Conservation (phyloP, 2,113 vertebrate species). For the Odocoileus hemionus region DNA sequence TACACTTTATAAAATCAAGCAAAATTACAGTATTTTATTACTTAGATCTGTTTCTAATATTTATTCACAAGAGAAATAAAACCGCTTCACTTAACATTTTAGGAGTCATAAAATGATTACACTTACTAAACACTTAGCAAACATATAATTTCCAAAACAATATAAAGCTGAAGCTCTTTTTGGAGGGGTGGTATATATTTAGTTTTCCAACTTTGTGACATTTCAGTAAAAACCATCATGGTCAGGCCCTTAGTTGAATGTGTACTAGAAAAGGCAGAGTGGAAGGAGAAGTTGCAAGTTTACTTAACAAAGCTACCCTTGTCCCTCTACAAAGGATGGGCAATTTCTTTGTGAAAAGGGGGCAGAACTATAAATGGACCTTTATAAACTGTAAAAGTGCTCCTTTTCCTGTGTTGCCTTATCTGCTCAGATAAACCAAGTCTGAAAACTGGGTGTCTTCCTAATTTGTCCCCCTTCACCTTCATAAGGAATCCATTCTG, state of each 20-base stretch:
- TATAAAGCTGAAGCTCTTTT: constrained; percentile 75
- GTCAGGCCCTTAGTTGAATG: constrained; percentile 74
- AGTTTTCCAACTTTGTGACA: constrained; percentile 55
- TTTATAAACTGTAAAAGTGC: not conserved
- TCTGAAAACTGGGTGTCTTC: not conserved
- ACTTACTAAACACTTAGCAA: constrained; percentile 68
- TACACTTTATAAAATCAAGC: constrained; percentile 24
- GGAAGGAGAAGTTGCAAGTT: constrained; percentile 74
- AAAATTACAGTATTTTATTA: not conserved
- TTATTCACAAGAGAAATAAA: constrained; percentile 56
- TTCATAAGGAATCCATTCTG: not conserved
- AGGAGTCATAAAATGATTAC: constrained; percentile 63
- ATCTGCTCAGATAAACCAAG: not conserved
- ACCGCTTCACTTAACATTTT: constrained; percentile 52
- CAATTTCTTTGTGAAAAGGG: not conserved
- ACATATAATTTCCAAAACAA: constrained; percentile 78
- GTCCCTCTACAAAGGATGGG: constrained; percentile 4
- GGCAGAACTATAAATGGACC: constrained; percentile 13
- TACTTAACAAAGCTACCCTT: constrained; percentile 70
- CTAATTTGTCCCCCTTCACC: not conserved
- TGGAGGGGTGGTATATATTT: constrained; percentile 5
- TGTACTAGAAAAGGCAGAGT: constrained; percentile 72
- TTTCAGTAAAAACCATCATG: constrained; percentile 71
- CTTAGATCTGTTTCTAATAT: constrained; percentile 43
- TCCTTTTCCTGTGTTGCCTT: not conserved